Conservation (phyloP, 2,888 invertebrate species). For the Catocala sponsa region DNA sequence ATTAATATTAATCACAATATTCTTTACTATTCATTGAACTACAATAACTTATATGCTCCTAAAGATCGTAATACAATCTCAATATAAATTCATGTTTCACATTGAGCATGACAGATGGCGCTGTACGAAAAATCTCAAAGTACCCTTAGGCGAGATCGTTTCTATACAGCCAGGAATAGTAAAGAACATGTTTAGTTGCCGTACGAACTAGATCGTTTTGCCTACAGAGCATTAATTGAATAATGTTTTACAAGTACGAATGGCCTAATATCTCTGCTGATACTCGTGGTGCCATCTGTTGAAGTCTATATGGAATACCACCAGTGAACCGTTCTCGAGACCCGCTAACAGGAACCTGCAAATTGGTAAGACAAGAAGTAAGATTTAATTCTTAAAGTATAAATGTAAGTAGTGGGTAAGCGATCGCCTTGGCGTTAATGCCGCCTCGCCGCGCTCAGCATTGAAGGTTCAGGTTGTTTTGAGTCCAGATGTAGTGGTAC, state of each 20-base stretch:
- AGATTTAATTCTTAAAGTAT: no score
- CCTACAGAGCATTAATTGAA: constrained; percentile 49
- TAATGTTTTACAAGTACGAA: constrained; percentile 38
- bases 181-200: constrained; percentile 37
- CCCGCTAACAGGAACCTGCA: constrained; percentile 98
- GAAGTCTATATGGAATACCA: constrained; percentile 99
- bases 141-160: constrained; percentile 12
- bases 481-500: no score
- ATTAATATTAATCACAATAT: constrained; percentile 32
- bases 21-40: constrained; percentile 36
- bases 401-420: no score
- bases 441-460: no score
- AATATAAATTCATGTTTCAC: constrained; percentile 27
- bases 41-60: constrained; percentile 18
- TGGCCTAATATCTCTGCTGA: constrained; percentile 95
- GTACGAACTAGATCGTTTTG: constrained; percentile 35
- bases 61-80: constrained; percentile 22
- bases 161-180: constrained; percentile 27
- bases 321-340: constrained; percentile 98
- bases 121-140: constrained; percentile 26
- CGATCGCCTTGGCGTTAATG: no score
- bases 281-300: constrained; percentile 99
- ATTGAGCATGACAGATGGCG: constrained; percentile 36
- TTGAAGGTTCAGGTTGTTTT: no score
- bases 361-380: constrained; percentile 3